Evolutionary conservation across 2,888 invertebrate species (phyloP), one percentile per base, ranked within the genome.

Genomic region (Callyntrura sp.): DNA sequence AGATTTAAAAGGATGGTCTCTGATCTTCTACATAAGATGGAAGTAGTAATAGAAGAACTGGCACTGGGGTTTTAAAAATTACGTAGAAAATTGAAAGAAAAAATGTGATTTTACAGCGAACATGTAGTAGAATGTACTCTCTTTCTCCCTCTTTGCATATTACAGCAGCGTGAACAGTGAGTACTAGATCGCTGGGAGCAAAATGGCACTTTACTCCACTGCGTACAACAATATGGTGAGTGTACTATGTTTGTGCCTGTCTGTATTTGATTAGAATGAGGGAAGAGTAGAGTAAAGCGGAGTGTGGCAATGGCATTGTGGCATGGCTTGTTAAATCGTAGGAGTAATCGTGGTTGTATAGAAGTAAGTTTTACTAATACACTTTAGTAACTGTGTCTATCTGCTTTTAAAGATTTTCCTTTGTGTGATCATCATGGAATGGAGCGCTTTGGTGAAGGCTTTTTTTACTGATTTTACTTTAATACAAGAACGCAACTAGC

Each of bases 201-300:
- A 85, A 78, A 84, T 85, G 76, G 78, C 85, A 85, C 76, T 85
- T 60, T 78, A 85, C 62, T 76, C 48, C 85, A 76, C 43, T 43
- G 43, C 82, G 57, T 45, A 20, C 35, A 35, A 14, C 35, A 35
- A 35, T 35, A 35, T 35, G 3, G 35, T 35, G 35, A 35, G 35
- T 35, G 35, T 35, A 35, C 2, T 35, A 43, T 28, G 73, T 48
- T 73, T 12, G 43, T 35, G n/a, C 23, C 35, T 43, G 43, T n/a
- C n/a, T 70, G 14, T 3, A 20, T 48, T 48, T 62, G 85, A 70
- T 17, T 85, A 6, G 85, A 60, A 81, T 68, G 48, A 62, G 57
- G 35, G 48, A 14, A 17, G 14, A 51, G 85, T 55, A 84, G 43
- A 20, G n/a, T n/a, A n/a, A n/a, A n/a, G n/a, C n/a, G n/a, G 43